phyloP scores from a whole-genome alignment of 2,888 invertebrate species.

The Trilocha varians region DNA sequence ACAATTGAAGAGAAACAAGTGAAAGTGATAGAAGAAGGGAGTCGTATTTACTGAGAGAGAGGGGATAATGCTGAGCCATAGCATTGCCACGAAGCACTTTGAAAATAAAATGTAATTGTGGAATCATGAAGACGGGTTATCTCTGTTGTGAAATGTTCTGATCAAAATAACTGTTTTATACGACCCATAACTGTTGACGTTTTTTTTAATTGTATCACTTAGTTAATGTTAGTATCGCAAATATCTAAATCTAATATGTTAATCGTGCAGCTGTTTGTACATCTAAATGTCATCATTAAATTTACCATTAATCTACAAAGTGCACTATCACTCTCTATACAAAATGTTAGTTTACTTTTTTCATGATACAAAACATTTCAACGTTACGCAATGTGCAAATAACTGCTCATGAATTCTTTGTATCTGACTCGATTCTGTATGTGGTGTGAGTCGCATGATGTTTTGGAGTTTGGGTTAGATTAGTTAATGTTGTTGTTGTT shows the following conservation, averaged over 20 bases:
- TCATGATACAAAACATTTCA: constrained; percentile 13
- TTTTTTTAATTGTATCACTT: not conserved
- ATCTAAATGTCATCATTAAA: constrained; percentile 6
- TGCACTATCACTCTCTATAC: constrained; percentile 5
- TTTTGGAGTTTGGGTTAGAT: constrained; percentile 27
- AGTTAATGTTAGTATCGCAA: not conserved
- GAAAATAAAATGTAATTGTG: constrained; percentile 58
- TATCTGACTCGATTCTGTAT: constrained; percentile 26
- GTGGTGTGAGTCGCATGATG: constrained; percentile 20
- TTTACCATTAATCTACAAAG: constrained; percentile 6
- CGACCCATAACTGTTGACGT: not conserved
- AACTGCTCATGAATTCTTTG: constrained; percentile 12
- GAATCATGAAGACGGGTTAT: constrained; percentile 46
- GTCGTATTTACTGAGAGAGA: constrained; percentile 22
- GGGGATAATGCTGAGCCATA: constrained; percentile 51
- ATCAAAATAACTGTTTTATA: not conserved
- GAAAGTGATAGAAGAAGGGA: constrained; percentile 21
- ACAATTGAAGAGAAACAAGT: not conserved
- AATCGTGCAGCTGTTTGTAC: constrained; percentile 12
- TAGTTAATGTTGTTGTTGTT: constrained; percentile 40
- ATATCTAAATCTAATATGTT: not conserved
- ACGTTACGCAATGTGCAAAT: constrained; percentile 10
- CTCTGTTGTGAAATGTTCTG: not conserved
- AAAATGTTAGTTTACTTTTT: not conserved
- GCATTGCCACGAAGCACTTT: constrained; percentile 70